Evolutionary conservation across 2,113 vertebrate genomes (phyloP), one percentile per base, ranked within the genome.

Genomic region (Lepus americanus): DNA sequence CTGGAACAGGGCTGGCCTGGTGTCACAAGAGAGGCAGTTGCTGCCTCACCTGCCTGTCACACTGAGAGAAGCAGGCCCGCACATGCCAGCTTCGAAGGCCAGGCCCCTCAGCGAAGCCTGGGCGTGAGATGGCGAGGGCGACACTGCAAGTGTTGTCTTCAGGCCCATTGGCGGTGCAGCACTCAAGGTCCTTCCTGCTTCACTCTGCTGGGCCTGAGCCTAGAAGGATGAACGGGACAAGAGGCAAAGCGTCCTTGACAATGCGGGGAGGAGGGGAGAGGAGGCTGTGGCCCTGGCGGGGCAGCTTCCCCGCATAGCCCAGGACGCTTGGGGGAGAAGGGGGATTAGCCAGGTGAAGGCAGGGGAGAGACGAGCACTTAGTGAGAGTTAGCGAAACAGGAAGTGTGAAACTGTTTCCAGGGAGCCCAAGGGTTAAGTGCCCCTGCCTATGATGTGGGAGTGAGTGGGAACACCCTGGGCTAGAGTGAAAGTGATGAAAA

Each of bases 41-140:
- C 55, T 23, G 0, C 55, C 73, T 85, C 5, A 12, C 72, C 83
- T 91, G 90, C 70, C 70, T 77, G 0, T 17, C 17, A 8, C 20
- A 11, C 90, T 20, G 31, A 22, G 63, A 85, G 19, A 91, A 53
- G 96, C 94, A 31, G 64, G 96, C 80, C 90, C 67, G 44, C 95
- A 95, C 95, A 13, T 0, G 0, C n/a, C 39, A 36, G 49, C 20
- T 0, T 3, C 25, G 0, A 0, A 64, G 87, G 39, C 95, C 89
- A 53, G 69, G 89, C 0, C 0, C 66, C 92, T 61, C 33, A 61
- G 83, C 31, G 74, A 13, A 44, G 55, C 55, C 14, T 4, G 13
- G 55, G 20, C 3, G 17, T 16, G 55, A 59, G 55, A 59, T 59
- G 55, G 55, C 55, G 16, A 59, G 55, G 55, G 14, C 13, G 44